Percentiles rank a stretch among this genome's conserved stretches.
phyloP scores from a whole-genome alignment of 2,113 vertebrate genomes.

The Amphiprion ocellaris region DNA sequence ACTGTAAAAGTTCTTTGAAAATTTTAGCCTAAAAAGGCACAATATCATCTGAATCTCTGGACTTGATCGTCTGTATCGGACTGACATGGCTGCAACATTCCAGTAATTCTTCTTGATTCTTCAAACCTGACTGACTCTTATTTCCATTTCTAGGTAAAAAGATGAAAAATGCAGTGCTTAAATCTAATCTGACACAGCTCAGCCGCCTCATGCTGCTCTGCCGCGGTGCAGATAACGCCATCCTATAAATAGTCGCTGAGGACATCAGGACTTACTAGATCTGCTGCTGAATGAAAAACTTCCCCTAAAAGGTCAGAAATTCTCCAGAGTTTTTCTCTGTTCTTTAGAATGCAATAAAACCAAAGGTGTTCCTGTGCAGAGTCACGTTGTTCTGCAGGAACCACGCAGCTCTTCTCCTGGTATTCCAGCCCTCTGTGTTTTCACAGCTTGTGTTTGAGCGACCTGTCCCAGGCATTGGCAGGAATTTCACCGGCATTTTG shows the following conservation, averaged over 20 bases:
- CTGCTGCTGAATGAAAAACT: slow-evolving; percentile 2
- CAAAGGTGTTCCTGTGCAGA: background rate
- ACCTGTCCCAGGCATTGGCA: background rate
- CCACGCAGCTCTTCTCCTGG: background rate
- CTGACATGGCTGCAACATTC: no score
- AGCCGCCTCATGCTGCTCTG: no score
- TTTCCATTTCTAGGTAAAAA: no score
- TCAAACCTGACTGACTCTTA: no score
- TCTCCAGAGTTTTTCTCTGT: background rate
- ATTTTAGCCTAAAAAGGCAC: no score
- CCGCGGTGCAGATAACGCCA: background rate
- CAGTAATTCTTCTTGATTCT: no score
- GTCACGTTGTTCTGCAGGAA: background rate
- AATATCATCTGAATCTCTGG: no score
- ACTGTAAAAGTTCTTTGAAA: no score
- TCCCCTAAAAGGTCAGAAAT: background rate
- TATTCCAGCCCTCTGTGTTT: slow-evolving; percentile 45
- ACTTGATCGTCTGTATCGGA: no score
- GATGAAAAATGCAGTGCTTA: no score
- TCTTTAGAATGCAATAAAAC: no score
- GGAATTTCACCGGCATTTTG: slow-evolving; percentile 36
- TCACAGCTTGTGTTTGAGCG: slow-evolving; percentile 47
- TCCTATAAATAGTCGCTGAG: background rate
- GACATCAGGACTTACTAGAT: background rate
- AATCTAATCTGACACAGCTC: no score